Percentiles rank a stretch among this genome's conserved stretches.
Evolutionary conservation across 2,113 vertebrate species (phyloP).

Genomic region (Burhinus oedicnemus): DNA sequence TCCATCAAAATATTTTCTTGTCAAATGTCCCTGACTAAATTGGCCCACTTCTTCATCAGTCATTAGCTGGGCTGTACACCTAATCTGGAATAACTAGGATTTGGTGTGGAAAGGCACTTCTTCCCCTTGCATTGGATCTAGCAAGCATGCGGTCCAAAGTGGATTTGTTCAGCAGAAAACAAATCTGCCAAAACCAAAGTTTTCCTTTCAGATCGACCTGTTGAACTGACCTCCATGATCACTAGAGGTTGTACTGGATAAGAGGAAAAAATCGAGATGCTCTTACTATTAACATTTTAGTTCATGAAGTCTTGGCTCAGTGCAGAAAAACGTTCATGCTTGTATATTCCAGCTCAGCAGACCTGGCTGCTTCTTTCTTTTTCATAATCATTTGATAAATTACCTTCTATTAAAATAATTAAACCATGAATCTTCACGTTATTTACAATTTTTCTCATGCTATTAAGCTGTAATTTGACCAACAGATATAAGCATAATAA

Average conservation of each 20-base stretch:
- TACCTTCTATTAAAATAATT: slow-evolving; percentile 36
- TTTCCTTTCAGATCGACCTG: not conserved
- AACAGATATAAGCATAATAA: slow-evolving; percentile 40
- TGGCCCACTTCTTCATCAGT: not conserved
- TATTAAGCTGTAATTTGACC: slow-evolving; percentile 39
- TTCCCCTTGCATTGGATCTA: not conserved
- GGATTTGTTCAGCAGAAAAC: not conserved
- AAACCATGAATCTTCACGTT: not conserved
- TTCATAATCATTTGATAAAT: not conserved
- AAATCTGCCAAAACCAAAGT: not conserved
- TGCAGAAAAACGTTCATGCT: not conserved
- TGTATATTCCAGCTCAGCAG: not conserved
- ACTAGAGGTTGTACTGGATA: not conserved
- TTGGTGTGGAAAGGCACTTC: not conserved
- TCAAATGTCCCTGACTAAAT: not conserved
- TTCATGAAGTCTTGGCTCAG: not conserved
- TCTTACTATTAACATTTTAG: not conserved
- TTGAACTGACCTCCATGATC: not conserved
- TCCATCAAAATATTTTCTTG: not conserved
- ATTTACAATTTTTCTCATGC: slow-evolving; percentile 55
- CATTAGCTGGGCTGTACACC: not conserved
- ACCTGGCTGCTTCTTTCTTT: not conserved
- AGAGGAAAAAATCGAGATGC: not conserved
- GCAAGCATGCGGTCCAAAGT: not conserved
- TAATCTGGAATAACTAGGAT: not conserved